phyloP scores from a whole-genome alignment of 2,888 invertebrate genomes.

The Leptinotarsa haldemani region DNA sequence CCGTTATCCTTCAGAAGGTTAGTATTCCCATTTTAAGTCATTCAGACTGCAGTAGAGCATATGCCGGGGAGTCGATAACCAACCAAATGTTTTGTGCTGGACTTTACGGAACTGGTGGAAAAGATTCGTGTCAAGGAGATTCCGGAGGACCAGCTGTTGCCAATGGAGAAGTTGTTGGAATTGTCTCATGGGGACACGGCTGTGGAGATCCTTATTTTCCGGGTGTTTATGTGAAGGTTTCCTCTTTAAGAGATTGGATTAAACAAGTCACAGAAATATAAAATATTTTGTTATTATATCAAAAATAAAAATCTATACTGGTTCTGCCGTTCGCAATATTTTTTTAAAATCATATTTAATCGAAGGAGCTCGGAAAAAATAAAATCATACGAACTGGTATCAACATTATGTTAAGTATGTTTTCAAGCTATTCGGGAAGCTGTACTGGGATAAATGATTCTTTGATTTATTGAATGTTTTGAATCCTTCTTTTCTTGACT shows the following conservation, averaged over 20 bases:
- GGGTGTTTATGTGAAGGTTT: constrained; percentile 53
- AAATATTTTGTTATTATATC: neutral
- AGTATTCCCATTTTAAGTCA: constrained; percentile 3
- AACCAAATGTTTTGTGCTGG: constrained; percentile 70
- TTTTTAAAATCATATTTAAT: too few relatives aligned
- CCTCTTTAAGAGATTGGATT: constrained; percentile 41
- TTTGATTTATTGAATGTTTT: too few relatives aligned
- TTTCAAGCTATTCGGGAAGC: too few relatives aligned
- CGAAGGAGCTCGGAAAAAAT: too few relatives aligned
- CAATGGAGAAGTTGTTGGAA: constrained; percentile 45
- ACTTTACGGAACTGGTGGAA: constrained; percentile 66
- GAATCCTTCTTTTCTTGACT: too few relatives aligned
- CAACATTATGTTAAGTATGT: too few relatives aligned
- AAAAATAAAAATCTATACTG: too few relatives aligned
- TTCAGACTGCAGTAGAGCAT: constrained; percentile 5
- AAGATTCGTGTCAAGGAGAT: constrained; percentile 56
- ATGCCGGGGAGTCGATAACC: neutral
- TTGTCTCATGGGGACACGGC: constrained; percentile 55
- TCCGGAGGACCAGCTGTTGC: constrained; percentile 53
- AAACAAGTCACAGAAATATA: constrained; percentile 14
- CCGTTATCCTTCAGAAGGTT: constrained; percentile 17
- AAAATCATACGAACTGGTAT: too few relatives aligned
- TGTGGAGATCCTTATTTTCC: constrained; percentile 50
- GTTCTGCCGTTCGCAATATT: too few relatives aligned
- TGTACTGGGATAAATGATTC: too few relatives aligned